Base-by-base conservation (phyloP, 2,797 vertebrate genomes). In the Numenius phaeopus region DNA sequence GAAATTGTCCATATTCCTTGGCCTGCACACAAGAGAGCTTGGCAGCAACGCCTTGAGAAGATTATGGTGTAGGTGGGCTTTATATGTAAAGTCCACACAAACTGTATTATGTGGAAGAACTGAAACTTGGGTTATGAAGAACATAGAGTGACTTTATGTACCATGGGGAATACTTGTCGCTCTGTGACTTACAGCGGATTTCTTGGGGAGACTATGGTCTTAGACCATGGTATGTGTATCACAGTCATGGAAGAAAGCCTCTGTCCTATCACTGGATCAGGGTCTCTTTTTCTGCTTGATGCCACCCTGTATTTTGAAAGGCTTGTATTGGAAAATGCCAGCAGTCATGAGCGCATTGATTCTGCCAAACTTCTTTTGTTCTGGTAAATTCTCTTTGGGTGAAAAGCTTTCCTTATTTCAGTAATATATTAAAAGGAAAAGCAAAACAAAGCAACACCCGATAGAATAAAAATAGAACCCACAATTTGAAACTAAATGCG, bases 121-220 rank as follows among this genome's bases (percentile, higher is more conserved):
- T 82, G 32, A 42, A 71, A 47, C 64, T 40, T 0, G 0, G 50
- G 32, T 75, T 86, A 20, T 14, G 26, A 29, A 37, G 66, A 14
- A 67, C n/a, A 47, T 0, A 11, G 18, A 44, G 27, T 49, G 64
- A 55, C 27, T 62, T 13, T 32, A 0, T 0, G 1, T 65, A 69
- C 32, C 30, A 34, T 13, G 42, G n/a, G 69, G 46, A 66, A 20
- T 5, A 2, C 22, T 61, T 42, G 5, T 54, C 14, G 5, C 22
- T 49, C 29, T 47, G 17, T 49, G 67, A 18, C 14, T 66, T 30
- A 5, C 6, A 46, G 37, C 11, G 16, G 46, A 49, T 24, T 69
- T 72, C 65, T 37, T 29, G 4, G 5, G 34, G 37, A 21, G 11
- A 7, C 46, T 50, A 8, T 3, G 9, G 13, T 7, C 34, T 14